Conservation (phyloP, 2,888 invertebrate species). For the Sphinx pinastri region DNA sequence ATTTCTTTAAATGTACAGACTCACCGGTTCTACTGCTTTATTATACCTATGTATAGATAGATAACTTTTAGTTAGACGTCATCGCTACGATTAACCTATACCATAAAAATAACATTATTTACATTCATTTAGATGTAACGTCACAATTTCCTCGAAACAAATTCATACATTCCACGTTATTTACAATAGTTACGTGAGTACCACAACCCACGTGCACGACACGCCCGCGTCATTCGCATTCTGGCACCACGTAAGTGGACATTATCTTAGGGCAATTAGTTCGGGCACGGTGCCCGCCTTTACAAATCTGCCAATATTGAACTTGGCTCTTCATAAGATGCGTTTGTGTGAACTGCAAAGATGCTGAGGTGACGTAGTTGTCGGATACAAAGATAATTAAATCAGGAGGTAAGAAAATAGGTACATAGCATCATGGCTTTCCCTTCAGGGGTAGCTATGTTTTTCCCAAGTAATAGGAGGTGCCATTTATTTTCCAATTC, state of each 20-base stretch:
- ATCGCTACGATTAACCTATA: too few relatives aligned
- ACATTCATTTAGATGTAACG: neutral
- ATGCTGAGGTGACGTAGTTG: too few relatives aligned
- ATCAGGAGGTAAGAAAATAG: too few relatives aligned
- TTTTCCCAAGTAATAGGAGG: too few relatives aligned
- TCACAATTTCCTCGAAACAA: neutral
- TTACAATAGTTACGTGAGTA: constrained; percentile 25
- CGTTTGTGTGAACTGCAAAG: neutral
- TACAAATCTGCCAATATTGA: neutral
- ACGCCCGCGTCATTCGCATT: constrained; percentile 30
- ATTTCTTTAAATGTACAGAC: too few relatives aligned
- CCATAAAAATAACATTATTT: neutral
- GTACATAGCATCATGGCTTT: too few relatives aligned
- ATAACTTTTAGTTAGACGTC: too few relatives aligned
- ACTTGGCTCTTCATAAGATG: neutral
- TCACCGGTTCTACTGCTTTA: too few relatives aligned
- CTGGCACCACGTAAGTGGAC: constrained; percentile 29
- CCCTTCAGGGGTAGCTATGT: too few relatives aligned
- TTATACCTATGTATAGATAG: too few relatives aligned
- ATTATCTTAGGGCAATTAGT: constrained; percentile 46
- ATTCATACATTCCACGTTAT: constrained; percentile 1
- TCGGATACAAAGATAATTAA: too few relatives aligned
- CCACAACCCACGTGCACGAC: constrained; percentile 31
- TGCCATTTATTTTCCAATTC: too few relatives aligned
- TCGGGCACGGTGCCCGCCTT: constrained; percentile 45